These are phyloP conservation scores for Pygmarrhopalites habei DNA, from an alignment of 1,140 invertebrate species.

Conservation along the genomic window DNA sequence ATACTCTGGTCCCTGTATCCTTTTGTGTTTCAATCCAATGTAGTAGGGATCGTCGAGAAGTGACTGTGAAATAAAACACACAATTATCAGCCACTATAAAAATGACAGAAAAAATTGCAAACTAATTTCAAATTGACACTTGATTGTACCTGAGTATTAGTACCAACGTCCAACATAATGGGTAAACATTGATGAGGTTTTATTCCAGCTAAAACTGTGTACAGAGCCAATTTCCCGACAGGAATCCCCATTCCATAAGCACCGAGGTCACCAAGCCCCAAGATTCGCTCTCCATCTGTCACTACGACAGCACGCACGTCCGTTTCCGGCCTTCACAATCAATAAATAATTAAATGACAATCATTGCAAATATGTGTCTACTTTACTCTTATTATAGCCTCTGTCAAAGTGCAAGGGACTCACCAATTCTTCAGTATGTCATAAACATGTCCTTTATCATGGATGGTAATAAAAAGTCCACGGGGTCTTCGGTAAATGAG, in stretches of 20 bases:
- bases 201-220: slow-evolving; percentile 85
- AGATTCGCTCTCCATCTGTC: slow-evolving; percentile 87
- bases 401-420: no score
- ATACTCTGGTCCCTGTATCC: slow-evolving; percentile 73
- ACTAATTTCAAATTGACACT: no score
- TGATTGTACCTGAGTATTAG: slow-evolving; percentile 65
- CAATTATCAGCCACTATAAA: no score
- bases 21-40: slow-evolving; percentile 76
- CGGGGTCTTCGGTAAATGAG: slow-evolving; percentile 81
- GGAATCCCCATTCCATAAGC: slow-evolving; percentile 92
- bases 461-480: slow-evolving; percentile 92
- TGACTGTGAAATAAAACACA: slow-evolving; percentile 45
- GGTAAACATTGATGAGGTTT: slow-evolving; percentile 82
- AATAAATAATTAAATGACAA: slow-evolving; percentile 1
- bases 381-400: no score
- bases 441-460: slow-evolving; percentile 87
- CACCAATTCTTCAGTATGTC: slow-evolving; percentile 77
- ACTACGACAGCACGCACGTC: slow-evolving; percentile 86
- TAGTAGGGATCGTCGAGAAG: slow-evolving; percentile 84
- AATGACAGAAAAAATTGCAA: no score
- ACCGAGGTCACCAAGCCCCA: slow-evolving; percentile 88
- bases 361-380: no score
- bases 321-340: slow-evolving; percentile 66
- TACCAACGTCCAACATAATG: slow-evolving; percentile 85
- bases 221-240: slow-evolving; percentile 81